Percentiles rank a stretch among this genome's conserved stretches.
Evolutionary conservation across 2,888 invertebrate genomes (phyloP).

Genomic region (Drosophila mimica): DNA sequence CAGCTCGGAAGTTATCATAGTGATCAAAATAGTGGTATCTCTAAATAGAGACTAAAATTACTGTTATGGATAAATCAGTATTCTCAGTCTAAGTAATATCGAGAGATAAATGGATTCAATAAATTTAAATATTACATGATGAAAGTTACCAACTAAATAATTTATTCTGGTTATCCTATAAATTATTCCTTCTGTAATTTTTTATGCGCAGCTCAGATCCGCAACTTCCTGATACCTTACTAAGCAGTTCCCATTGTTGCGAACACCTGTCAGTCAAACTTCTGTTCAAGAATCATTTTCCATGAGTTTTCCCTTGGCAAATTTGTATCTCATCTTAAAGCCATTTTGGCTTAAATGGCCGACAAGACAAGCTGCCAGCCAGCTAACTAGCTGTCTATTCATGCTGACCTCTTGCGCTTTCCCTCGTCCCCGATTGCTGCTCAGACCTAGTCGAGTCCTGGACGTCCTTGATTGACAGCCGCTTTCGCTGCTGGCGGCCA

Average conservation of each 20-base stretch:
- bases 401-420: neutral
- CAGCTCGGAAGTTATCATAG: neutral
- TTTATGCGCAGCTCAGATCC: neutral
- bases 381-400: conserved; percentile 65
- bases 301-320: conserved; percentile 10
- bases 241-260: conserved; percentile 8
- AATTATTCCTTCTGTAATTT: neutral
- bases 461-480: conserved; percentile 65
- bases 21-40: neutral
- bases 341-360: conserved; percentile 57
- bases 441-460: conserved; percentile 22
- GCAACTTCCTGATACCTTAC: neutral
- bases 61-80: neutral
- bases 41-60: neutral
- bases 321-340: conserved; percentile 54
- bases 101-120: neutral
- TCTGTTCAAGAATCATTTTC: conserved; percentile 6
- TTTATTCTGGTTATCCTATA: neutral
- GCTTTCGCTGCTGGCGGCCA: conserved; percentile 61
- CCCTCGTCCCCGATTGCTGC: too few species aligned
- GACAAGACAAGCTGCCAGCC: conserved; percentile 54
- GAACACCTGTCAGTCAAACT: conserved; percentile 23
- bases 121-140: neutral
- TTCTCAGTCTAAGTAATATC: neutral
- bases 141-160: neutral